phyloP scores from a whole-genome alignment of 2,888 invertebrate genomes.

The Tipula vernalis region DNA sequence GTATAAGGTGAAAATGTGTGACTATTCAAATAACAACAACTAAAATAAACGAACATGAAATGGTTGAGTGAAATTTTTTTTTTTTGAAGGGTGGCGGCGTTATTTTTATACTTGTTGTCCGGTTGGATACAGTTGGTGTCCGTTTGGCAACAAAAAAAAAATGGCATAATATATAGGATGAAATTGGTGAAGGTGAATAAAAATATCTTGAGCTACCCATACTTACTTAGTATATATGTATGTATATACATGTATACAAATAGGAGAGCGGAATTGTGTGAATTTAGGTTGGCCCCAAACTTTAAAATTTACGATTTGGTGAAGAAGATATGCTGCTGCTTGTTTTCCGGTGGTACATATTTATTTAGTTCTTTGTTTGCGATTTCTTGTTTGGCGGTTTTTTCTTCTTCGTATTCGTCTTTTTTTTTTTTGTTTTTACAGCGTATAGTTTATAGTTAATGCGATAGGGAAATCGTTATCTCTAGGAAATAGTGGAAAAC shows the following conservation, averaged over 20 bases:
- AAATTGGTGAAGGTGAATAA: no score
- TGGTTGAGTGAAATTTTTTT: background rate
- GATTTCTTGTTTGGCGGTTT: background rate
- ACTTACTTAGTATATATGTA: no score
- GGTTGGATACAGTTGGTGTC: background rate
- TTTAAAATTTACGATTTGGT: background rate
- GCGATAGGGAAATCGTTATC: background rate
- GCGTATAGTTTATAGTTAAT: background rate
- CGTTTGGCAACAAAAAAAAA: no score
- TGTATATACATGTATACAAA: no score
- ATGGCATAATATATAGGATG: background rate
- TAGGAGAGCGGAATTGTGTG: background rate
- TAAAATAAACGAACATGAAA: background rate
- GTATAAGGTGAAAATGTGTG: background rate
- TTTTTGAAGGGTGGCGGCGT: background rate
- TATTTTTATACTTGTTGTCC: background rate
- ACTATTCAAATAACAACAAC: background rate
- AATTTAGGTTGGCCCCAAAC: background rate
- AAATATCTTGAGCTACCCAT: no score
- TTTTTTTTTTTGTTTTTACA: background rate
- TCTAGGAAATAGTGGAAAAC: background rate
- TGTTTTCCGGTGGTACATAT: background rate
- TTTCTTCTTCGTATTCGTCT: background rate
- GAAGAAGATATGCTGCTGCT: background rate
- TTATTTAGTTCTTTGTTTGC: background rate